Evolutionary conservation across 2,888 invertebrate genomes (phyloP).

Genomic region (Orthosia gothica): DNA sequence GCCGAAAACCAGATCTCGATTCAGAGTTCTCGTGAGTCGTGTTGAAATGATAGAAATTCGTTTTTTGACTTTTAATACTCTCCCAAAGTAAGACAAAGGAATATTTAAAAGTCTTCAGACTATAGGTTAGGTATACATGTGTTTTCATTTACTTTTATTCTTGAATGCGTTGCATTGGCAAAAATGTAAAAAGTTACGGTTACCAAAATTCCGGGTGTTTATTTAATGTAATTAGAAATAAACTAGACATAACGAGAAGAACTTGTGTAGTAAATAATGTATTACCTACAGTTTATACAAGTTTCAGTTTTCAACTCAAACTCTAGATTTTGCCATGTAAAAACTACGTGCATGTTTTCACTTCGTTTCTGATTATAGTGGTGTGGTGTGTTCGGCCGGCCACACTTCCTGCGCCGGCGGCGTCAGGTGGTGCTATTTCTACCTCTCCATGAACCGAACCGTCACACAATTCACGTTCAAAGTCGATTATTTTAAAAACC

Average conservation of each 20-base stretch:
- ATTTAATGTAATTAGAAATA: slow-evolving; percentile 47
- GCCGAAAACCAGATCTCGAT: slow-evolving; percentile 52
- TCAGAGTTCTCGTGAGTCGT: slow-evolving; percentile 25
- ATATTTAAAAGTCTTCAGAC: slow-evolving; percentile 23
- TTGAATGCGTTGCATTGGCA: slow-evolving; percentile 20
- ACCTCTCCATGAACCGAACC: slow-evolving; percentile 84
- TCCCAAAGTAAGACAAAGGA: slow-evolving; percentile 42
- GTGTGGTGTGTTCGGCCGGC: slow-evolving; percentile 77
- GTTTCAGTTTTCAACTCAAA: slow-evolving; percentile 49
- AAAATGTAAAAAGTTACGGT: too few species aligned
- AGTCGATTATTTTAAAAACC: slow-evolving; percentile 84
- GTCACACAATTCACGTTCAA: slow-evolving; percentile 86
- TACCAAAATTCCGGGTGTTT: slow-evolving; percentile 47
- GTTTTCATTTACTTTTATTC: slow-evolving; percentile 34
- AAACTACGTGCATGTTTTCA: slow-evolving; percentile 68
- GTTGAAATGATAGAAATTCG: slow-evolving; percentile 36
- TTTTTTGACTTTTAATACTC: slow-evolving; percentile 26
- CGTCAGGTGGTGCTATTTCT: slow-evolving; percentile 88
- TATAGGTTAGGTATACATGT: not conserved
- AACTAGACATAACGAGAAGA: slow-evolving; percentile 37
- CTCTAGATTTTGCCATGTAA: slow-evolving; percentile 58
- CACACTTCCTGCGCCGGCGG: slow-evolving; percentile 84
- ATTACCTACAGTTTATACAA: slow-evolving; percentile 39
- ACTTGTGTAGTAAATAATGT: slow-evolving; percentile 46
- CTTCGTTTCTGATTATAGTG: slow-evolving; percentile 66